A percentile compares a stretch with the other conserved stretches of the same genome.
Conservation (phyloP, 2,888 invertebrate species). For the Drosophila paranaensis region DNA sequence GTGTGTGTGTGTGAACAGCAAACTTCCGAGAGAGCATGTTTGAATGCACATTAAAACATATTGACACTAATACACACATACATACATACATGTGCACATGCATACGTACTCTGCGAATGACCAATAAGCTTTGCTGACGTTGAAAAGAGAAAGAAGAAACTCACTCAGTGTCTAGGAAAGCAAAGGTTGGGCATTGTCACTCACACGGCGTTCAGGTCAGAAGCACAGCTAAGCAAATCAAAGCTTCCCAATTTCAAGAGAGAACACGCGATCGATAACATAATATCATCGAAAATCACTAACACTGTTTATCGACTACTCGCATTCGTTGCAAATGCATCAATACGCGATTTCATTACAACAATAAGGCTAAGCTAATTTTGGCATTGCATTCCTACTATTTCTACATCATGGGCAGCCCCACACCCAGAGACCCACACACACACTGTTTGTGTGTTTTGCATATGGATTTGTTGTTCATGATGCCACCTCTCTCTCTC, state of each 20-base stretch:
- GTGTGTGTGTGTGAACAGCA: conserved; percentile 10
- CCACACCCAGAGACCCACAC: conserved; percentile 15
- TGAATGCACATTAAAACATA: conserved; percentile 54
- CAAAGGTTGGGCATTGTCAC: conserved; percentile 22
- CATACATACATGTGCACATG: conserved; percentile 1
- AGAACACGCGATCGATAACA: conserved; percentile 41
- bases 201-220: conserved; percentile 31
- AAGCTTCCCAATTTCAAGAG: conserved; percentile 39
- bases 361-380: conserved; percentile 32
- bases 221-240: conserved; percentile 4
- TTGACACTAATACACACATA: conserved; percentile 20
- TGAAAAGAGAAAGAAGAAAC: conserved; percentile 31
- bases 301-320: conserved; percentile 28
- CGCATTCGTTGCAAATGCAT: conserved; percentile 15
- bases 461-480: conserved; percentile 37
- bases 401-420: conserved; percentile 15
- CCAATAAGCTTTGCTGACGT: conserved; percentile 38
- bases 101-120: conserved; percentile 23
- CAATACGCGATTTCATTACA: conserved; percentile 19
- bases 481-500: conserved; percentile 36
- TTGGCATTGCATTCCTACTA: conserved; percentile 15
- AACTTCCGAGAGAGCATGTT: conserved; percentile 44
- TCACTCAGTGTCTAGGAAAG: conserved; percentile 15
- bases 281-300: not conserved
- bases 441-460: conserved; percentile 29